phyloP scores from a whole-genome alignment of 2,888 invertebrate species.

The Steromphala cineraria region DNA sequence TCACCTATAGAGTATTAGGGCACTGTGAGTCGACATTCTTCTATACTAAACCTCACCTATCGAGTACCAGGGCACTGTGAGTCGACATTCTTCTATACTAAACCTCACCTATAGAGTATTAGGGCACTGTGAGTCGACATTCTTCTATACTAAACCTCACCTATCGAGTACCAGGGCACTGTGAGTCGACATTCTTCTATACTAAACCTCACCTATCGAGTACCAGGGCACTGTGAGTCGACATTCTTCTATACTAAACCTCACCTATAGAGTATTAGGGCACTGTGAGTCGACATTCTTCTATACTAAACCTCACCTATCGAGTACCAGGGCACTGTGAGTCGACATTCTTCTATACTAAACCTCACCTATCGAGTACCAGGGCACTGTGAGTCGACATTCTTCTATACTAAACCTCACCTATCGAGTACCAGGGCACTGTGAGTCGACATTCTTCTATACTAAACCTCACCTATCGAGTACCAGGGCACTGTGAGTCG shows the following conservation, averaged over 20 bases:
- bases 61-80: not conserved
- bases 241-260: slow-evolving; percentile 13
- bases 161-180: not conserved
- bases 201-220: not conserved
- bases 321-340: not conserved
- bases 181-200: slow-evolving; percentile 12
- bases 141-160: not conserved
- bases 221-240: slow-evolving; percentile 1
- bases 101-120: not conserved
- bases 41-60: not conserved
- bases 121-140: slow-evolving; percentile 2
- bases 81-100: slow-evolving; percentile 7
- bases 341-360: slow-evolving; percentile 7
- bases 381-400: slow-evolving; percentile 2
- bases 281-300: slow-evolving; percentile 12
- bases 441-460: slow-evolving; percentile 12
- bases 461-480: not conserved
- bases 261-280: not conserved
- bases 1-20: not conserved
- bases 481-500: slow-evolving; percentile 1
- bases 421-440: not conserved
- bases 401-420: not conserved
- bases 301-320: not conserved
- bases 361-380: not conserved
- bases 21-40: slow-evolving; percentile 12